Evolutionary conservation across 1,140 invertebrate genomes (phyloP).

Genomic region (Saccostrea cuccullata): DNA sequence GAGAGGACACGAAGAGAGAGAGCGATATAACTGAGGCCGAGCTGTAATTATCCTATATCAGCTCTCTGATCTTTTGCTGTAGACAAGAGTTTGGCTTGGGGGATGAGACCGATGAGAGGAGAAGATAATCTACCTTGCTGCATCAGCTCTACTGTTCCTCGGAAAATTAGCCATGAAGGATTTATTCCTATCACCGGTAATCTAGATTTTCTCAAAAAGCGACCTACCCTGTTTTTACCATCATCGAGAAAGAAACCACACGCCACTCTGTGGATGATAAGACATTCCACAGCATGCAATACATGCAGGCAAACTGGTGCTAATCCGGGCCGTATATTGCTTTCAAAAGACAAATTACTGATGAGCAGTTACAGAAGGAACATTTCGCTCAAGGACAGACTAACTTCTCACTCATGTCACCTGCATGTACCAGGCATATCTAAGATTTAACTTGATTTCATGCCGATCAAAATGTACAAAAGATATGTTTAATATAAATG

Average conservation of each 20-base stretch:
- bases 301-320: no score
- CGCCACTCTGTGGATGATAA: no score
- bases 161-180: not conserved
- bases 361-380: no score
- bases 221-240: not conserved
- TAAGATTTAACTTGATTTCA: no score
- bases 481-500: no score
- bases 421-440: no score
- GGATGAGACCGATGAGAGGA: not conserved
- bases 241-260: not conserved
- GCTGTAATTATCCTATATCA: not conserved
- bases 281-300: no score
- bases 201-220: constrained; percentile 4
- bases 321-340: no score
- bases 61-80: not conserved
- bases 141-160: not conserved
- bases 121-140: not conserved
- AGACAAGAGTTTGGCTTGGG: not conserved
- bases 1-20: not conserved
- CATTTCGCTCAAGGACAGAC: no score
- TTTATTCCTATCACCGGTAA: constrained; percentile 19
- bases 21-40: not conserved
- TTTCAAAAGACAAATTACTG: no score
- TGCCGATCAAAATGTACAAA: no score
- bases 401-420: no score